A percentile compares a stretch with the other conserved stretches of the same genome.
phyloP scores from a whole-genome alignment of 2,797 vertebrate species.

The Enteromius paludinosus region DNA sequence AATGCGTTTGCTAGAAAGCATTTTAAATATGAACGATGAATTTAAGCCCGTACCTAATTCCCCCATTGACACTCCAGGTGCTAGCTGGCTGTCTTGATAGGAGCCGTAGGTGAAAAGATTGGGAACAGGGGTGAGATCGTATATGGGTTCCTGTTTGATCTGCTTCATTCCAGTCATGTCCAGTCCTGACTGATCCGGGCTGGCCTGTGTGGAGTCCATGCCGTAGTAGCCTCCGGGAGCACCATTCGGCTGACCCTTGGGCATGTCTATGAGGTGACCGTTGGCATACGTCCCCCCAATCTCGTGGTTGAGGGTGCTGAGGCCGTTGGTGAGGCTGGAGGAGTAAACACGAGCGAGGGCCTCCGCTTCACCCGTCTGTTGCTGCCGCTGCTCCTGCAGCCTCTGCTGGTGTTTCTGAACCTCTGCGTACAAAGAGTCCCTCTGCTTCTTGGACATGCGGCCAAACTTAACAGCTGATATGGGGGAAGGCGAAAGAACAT shows the following conservation, averaged over 20 bases:
- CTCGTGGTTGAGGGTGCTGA: constrained; percentile 89
- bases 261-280: constrained; percentile 93
- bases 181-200: constrained; percentile 97
- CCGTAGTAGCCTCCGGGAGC: constrained; percentile 85
- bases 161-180: constrained; percentile 99
- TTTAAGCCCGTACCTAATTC: constrained; percentile 88
- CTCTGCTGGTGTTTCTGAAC: constrained; percentile 98
- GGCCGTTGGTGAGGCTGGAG: constrained; percentile 89
- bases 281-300: constrained; percentile 91
- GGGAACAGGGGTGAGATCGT: constrained; percentile 96
- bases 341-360: constrained; percentile 94
- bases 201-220: constrained; percentile 95
- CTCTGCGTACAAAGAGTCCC: constrained; percentile 96
- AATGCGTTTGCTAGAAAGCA: not conserved
- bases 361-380: constrained; percentile 93
- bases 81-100: constrained; percentile 94
- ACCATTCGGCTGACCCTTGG: constrained; percentile 85
- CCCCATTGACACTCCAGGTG: constrained; percentile 91
- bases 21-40: not conserved
- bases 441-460: constrained; percentile 99
- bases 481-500: not conserved
- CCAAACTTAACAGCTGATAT: constrained; percentile 95
- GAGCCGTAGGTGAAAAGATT: constrained; percentile 97
- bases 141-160: constrained; percentile 99
- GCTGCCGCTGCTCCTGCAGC: constrained; percentile 92